Conservation (phyloP, 2,888 invertebrate species). For the Lasioglossum villosulum region DNA sequence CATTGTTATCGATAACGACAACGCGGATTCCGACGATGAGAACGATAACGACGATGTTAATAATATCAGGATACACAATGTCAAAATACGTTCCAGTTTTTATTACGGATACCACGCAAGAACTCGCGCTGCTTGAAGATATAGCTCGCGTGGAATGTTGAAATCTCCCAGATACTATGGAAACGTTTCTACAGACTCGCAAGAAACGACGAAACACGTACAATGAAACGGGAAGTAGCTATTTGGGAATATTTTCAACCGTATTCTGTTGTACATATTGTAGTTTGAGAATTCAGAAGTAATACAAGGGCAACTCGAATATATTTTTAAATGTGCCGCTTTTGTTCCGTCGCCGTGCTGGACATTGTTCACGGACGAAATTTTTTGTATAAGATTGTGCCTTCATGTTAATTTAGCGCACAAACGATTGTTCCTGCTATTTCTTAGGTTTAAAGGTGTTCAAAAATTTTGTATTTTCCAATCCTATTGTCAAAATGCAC, state of each 20-base stretch:
- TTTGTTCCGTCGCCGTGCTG: not conserved
- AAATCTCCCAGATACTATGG: not conserved
- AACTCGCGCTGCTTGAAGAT: constrained; percentile 92
- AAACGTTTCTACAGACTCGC: not conserved
- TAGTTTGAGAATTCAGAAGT: constrained; percentile 15
- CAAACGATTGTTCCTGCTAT: constrained; percentile 22
- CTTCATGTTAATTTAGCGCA: constrained; percentile 17
- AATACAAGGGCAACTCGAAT: constrained; percentile 20
- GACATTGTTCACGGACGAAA: not conserved
- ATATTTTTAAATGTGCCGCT: not conserved
- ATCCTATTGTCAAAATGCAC: not conserved
- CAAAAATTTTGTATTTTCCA: constrained; percentile 29
- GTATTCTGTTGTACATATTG: constrained; percentile 13
- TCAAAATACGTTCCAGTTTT: constrained; percentile 88
- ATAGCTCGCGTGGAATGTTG: constrained; percentile 81
- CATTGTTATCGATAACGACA: constrained; percentile 76
- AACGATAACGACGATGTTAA: constrained; percentile 75
- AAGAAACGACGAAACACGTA: not conserved
- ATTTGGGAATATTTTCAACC: constrained; percentile 3
- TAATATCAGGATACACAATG: constrained; percentile 67
- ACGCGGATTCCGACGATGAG: constrained; percentile 66
- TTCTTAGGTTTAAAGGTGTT: not conserved
- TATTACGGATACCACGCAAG: constrained; percentile 90
- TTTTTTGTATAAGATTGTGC: constrained; percentile 5
- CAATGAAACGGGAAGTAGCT: not conserved